phyloP scores from a whole-genome alignment of 2,797 vertebrate genomes.

The Fundulus diaphanus region DNA sequence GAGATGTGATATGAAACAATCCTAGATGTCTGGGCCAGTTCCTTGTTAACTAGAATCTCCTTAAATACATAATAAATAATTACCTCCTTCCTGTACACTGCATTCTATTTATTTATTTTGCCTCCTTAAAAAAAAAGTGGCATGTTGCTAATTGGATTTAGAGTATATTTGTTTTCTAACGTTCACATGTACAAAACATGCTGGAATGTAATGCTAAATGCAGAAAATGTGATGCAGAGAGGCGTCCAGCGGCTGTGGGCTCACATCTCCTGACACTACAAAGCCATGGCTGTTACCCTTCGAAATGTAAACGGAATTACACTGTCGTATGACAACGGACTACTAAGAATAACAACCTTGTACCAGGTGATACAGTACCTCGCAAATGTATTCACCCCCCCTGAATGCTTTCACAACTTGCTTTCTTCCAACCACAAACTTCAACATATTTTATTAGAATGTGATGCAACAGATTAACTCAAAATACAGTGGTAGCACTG shows the following conservation, averaged over 20 bases:
- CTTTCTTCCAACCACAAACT: not conserved
- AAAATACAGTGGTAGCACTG: too few relatives aligned
- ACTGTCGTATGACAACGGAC: not conserved
- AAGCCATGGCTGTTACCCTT: not conserved
- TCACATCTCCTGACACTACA: not conserved
- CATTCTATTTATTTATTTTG: not conserved
- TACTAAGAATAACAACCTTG: not conserved
- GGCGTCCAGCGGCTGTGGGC: not conserved
- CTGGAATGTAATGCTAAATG: not conserved
- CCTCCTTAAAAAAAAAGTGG: not conserved
- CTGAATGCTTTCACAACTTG: not conserved
- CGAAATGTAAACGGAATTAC: not conserved
- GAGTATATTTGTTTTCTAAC: conserved; percentile 1
- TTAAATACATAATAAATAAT: not conserved
- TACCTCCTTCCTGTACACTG: not conserved
- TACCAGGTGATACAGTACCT: too few relatives aligned
- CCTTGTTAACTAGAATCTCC: not conserved
- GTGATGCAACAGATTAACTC: too few relatives aligned
- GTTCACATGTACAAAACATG: not conserved
- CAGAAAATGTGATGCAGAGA: not conserved
- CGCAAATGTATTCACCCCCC: too few relatives aligned
- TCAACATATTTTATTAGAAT: not conserved
- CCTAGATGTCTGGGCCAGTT: not conserved
- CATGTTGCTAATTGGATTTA: not conserved
- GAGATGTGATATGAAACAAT: not conserved